phyloP scores from a whole-genome alignment of 2,888 invertebrate species.

The Hirtodrosophila trivittata region DNA sequence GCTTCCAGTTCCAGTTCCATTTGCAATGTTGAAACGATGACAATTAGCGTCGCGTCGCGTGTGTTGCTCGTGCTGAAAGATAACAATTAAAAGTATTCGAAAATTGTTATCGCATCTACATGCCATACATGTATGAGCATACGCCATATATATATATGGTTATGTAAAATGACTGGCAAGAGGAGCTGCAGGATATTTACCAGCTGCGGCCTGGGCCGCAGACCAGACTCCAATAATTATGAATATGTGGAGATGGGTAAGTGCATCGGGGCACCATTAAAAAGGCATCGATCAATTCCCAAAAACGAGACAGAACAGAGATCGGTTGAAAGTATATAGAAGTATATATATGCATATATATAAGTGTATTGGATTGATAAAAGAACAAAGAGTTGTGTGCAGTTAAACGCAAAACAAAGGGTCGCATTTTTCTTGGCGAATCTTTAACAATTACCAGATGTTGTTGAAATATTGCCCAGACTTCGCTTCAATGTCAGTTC shows the following conservation, averaged over 20 bases:
- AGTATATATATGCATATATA: not conserved
- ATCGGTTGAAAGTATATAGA: not conserved
- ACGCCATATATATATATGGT: not conserved
- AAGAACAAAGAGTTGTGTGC: constrained; percentile 21
- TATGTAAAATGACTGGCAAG: constrained; percentile 48
- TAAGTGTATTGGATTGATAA: not conserved
- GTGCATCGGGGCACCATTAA: constrained; percentile 61
- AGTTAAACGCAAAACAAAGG: constrained; percentile 63
- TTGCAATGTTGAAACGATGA: constrained; percentile 73
- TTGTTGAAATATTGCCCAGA: constrained; percentile 57
- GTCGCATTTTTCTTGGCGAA: constrained; percentile 63
- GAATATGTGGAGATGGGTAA: constrained; percentile 75
- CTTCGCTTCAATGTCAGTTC: constrained; percentile 36
- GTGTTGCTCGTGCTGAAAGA: constrained; percentile 19
- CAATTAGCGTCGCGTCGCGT: constrained; percentile 65
- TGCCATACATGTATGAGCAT: no score
- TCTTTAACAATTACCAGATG: constrained; percentile 82
- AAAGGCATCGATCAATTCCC: constrained; percentile 66
- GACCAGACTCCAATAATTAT: constrained; percentile 26
- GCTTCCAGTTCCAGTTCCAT: constrained; percentile 66
- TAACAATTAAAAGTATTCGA: constrained; percentile 38
- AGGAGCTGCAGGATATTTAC: constrained; percentile 58
- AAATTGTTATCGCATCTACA: no score
- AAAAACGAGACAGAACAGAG: constrained; percentile 17
- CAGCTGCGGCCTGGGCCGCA: constrained; percentile 44